Evolutionary conservation across 2,797 vertebrate genomes (phyloP).

Genomic region (Acropternis orthonyx): DNA sequence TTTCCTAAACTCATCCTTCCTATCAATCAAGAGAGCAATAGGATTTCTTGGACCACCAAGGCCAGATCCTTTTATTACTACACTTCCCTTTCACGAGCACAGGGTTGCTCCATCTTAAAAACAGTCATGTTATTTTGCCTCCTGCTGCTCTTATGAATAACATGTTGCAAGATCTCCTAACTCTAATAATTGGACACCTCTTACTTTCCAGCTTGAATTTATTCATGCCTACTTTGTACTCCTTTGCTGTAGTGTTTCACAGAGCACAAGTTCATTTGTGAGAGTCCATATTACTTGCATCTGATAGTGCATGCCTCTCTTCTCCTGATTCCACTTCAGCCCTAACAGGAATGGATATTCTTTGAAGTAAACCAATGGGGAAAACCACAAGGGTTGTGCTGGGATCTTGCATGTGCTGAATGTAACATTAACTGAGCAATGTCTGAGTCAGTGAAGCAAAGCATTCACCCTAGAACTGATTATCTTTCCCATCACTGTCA

Average conservation of each 20-base stretch:
- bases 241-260: not conserved
- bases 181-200: not conserved
- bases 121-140: not conserved
- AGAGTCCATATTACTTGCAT: not conserved
- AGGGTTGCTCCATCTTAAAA: conserved; percentile 2
- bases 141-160: not conserved
- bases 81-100: not conserved
- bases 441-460: conserved; percentile 50
- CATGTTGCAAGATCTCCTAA: not conserved
- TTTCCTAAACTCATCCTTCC: not conserved
- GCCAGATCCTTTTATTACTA: not conserved
- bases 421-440: conserved; percentile 43
- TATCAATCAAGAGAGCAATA: not conserved
- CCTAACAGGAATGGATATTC: not conserved
- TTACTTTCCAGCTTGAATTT: not conserved
- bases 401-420: conserved; percentile 4
- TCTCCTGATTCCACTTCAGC: not conserved
- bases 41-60: not conserved
- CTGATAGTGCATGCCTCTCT: not conserved
- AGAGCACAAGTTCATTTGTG: not conserved
- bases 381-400: conserved; percentile 47
- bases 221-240: not conserved
- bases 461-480: conserved; percentile 19
- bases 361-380: conserved; percentile 4
- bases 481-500: conserved; percentile 58